phyloP scores from a whole-genome alignment of 1,140 invertebrate species.

The Eupristina koningsbergeri region DNA sequence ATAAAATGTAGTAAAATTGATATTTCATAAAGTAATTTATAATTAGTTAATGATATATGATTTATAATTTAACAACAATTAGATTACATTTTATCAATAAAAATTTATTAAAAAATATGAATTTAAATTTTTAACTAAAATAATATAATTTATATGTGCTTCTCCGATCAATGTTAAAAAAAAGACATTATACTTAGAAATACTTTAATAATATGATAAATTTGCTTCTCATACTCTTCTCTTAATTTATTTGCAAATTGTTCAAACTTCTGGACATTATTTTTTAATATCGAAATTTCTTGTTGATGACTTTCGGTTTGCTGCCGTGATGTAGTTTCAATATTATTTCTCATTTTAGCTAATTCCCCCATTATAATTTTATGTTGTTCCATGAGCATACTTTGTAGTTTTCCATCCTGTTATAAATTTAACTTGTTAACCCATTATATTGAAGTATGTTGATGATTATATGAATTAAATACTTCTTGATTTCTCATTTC shows the following conservation, averaged over 20 bases:
- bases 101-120: too few species aligned
- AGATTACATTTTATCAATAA: too few species aligned
- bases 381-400: slow-evolving; percentile 59
- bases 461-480: slow-evolving; percentile 18
- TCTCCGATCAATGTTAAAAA: neutral
- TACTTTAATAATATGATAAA: slow-evolving; percentile 57
- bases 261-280: slow-evolving; percentile 54
- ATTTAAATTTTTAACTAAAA: neutral
- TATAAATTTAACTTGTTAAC: neutral
- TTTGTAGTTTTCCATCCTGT: slow-evolving; percentile 56
- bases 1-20: neutral
- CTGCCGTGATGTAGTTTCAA: slow-evolving; percentile 55
- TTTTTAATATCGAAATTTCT: slow-evolving; percentile 55
- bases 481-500: slow-evolving; percentile 62
- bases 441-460: slow-evolving; percentile 27
- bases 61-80: too few species aligned
- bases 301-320: slow-evolving; percentile 53
- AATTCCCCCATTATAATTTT: slow-evolving; percentile 63
- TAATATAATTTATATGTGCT: neutral
- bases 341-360: slow-evolving; percentile 58
- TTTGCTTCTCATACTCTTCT: slow-evolving; percentile 58
- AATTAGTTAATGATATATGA: too few species aligned
- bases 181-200: slow-evolving; percentile 30
- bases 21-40: neutral
- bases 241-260: slow-evolving; percentile 56